Conservation (phyloP, 2,113 vertebrate species). For the Dromaius novaehollandiae region DNA sequence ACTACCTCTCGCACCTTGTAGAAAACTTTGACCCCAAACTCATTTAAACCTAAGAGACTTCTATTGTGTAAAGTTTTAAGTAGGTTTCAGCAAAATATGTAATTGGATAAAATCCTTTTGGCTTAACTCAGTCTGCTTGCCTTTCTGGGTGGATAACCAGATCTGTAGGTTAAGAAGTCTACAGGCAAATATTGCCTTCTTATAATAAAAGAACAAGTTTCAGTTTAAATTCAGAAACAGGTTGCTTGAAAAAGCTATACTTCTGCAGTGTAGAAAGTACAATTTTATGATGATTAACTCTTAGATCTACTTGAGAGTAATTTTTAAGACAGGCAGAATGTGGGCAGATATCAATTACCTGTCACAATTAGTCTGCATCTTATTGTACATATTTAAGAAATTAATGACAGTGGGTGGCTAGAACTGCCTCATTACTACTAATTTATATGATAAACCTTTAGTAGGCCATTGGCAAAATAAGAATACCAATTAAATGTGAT, state of each 20-base stretch:
- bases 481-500: constrained; percentile 39
- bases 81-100: background rate
- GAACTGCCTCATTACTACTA: constrained; percentile 57
- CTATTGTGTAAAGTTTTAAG: background rate
- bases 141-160: background rate
- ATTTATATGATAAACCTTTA: constrained; percentile 57
- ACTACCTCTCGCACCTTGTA: background rate
- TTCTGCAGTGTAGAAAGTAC: background rate
- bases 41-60: background rate
- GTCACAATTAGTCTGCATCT: constrained; percentile 29
- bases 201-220: background rate
- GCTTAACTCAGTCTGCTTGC: background rate
- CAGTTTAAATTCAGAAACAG: background rate
- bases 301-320: constrained; percentile 5
- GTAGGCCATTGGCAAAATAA: constrained; percentile 50
- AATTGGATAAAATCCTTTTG: background rate
- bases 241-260: background rate
- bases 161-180: background rate
- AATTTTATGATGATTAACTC: constrained; percentile 2
- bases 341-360: constrained; percentile 55
- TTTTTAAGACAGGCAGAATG: constrained; percentile 16
- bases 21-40: background rate
- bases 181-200: background rate
- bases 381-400: constrained; percentile 66
- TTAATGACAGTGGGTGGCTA: constrained; percentile 57